These are phyloP conservation scores for Hymenopus coronatus DNA, from an alignment of 2,888 invertebrate genomes.

Conservation along the genomic window DNA sequence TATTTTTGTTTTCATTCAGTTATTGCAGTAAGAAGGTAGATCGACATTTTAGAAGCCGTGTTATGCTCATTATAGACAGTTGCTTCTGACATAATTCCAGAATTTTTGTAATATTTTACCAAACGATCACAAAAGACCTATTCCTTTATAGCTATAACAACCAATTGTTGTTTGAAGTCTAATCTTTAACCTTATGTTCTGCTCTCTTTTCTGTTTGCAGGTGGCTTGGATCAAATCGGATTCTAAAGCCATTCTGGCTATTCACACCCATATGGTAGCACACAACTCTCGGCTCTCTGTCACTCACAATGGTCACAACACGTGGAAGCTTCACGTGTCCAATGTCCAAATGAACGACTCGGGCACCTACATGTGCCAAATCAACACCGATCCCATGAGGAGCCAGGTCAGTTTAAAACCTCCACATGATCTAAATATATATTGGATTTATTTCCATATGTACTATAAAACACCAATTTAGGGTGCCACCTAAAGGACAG, in stretches of 20 bases:
- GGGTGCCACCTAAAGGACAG: no score
- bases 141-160: no score
- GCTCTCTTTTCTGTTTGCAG: constrained; percentile 48
- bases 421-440: no score
- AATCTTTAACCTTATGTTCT: background rate
- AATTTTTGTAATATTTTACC: no score
- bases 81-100: no score
- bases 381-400: constrained; percentile 88
- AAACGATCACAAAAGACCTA: no score
- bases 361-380: constrained; percentile 93
- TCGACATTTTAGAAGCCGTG: no score
- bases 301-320: constrained; percentile 89
- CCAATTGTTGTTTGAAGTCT: background rate
- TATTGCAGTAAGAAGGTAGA: no score
- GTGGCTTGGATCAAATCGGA: constrained; percentile 93
- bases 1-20: no score
- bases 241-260: constrained; percentile 83
- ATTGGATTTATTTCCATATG: no score
- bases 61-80: no score
- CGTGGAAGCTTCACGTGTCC: constrained; percentile 88
- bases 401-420: constrained; percentile 61
- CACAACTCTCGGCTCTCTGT: constrained; percentile 82
- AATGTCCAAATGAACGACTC: constrained; percentile 89
- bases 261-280: constrained; percentile 86
- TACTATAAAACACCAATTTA: no score